Percentiles rank a stretch among this genome's conserved stretches.
These are phyloP conservation scores for Hapalemur alaotrensis DNA, from an alignment of 2,797 vertebrate species.

Conservation along the genomic window DNA sequence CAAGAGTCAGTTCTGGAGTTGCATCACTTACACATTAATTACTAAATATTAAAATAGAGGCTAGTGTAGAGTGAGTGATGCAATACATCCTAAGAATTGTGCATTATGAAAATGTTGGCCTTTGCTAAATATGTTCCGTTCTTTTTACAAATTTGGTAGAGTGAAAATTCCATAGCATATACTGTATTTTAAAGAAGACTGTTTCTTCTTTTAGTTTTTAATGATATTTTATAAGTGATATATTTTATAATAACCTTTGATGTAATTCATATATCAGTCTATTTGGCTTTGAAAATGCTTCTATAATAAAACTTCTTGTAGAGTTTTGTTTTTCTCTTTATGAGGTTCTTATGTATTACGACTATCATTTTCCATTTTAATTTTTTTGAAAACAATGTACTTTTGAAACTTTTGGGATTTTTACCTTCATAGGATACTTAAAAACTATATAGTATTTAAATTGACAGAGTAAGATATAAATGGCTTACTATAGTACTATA, in stretches of 20 bases:
- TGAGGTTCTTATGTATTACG: neutral
- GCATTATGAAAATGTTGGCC: neutral
- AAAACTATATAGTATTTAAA: neutral
- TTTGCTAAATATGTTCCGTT: neutral
- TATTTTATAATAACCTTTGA: neutral
- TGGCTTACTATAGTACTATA: neutral
- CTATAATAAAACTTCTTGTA: neutral
- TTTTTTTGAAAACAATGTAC: constrained; percentile 19
- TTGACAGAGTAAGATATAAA: neutral
- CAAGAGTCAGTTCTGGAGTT: constrained; percentile 59
- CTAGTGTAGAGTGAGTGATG: neutral
- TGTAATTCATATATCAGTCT: neutral
- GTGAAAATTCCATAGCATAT: neutral
- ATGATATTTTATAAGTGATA: neutral
- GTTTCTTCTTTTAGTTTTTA: neutral
- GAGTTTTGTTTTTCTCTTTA: neutral
- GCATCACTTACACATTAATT: constrained; percentile 63
- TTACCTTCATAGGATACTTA: neutral
- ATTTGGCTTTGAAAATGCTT: neutral
- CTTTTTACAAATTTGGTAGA: neutral
- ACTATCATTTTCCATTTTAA: neutral
- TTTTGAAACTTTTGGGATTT: constrained; percentile 6
- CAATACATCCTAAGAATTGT: neutral
- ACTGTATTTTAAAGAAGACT: neutral
- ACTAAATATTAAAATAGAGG: neutral